Conservation (phyloP, 2,113 vertebrate genomes). For the Seriola aureovittata region DNA sequence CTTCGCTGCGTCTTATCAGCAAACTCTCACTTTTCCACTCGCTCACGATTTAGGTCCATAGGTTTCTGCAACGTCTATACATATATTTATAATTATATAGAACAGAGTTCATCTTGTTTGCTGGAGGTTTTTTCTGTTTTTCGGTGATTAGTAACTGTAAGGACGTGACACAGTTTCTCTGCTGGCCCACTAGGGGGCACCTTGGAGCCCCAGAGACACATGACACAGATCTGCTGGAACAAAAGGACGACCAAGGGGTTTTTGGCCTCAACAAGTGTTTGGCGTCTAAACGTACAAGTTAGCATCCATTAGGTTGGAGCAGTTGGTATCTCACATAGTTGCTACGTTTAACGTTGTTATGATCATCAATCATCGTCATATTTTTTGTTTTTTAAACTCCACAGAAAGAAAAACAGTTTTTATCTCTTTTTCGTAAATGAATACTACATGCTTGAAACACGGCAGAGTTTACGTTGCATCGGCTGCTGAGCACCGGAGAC, state of each 20-base stretch:
- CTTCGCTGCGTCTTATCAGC: slow-evolving; percentile 53
- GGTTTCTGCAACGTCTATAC: slow-evolving; percentile 83
- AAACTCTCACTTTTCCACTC: slow-evolving; percentile 52
- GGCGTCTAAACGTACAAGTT: slow-evolving; percentile 77
- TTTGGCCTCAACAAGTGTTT: slow-evolving; percentile 78
- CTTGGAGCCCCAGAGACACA: slow-evolving; percentile 72
- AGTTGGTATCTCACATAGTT: slow-evolving; percentile 73
- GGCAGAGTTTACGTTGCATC: slow-evolving; percentile 80
- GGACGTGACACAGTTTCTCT: slow-evolving; percentile 71
- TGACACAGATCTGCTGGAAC: slow-evolving; percentile 77
- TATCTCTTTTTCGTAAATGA: slow-evolving; percentile 84
- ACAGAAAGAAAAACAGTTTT: slow-evolving; percentile 81
- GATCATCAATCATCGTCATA: slow-evolving; percentile 62
- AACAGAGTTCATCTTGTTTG: slow-evolving; percentile 77
- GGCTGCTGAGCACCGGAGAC: slow-evolving; percentile 79
- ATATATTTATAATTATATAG: slow-evolving; percentile 83
- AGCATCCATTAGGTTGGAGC: slow-evolving; percentile 74
- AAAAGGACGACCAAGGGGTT: slow-evolving; percentile 67
- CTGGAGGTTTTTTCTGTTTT: slow-evolving; percentile 76
- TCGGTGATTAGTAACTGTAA: slow-evolving; percentile 74
- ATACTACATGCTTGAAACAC: slow-evolving; percentile 89
- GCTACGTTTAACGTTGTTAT: slow-evolving; percentile 80
- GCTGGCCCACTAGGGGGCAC: slow-evolving; percentile 53
- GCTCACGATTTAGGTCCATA: slow-evolving; percentile 76
- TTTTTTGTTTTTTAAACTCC: slow-evolving; percentile 77